phyloP scores from a whole-genome alignment of 2,888 invertebrate genomes.

The Nemoura dubitans region DNA sequence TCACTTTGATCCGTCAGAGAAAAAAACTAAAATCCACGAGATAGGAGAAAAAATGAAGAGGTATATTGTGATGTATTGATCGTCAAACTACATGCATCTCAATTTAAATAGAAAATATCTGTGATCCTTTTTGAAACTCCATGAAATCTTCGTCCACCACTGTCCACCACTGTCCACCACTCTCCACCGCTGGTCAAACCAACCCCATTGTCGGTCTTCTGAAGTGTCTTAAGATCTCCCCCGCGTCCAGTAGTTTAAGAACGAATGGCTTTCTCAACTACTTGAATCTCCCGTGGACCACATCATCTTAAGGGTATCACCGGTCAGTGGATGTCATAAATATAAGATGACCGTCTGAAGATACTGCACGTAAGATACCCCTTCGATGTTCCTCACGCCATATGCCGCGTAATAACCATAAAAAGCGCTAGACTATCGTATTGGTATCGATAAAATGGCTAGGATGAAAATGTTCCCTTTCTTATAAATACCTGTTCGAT shows the following conservation, averaged over 20 bases:
- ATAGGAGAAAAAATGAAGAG: not conserved
- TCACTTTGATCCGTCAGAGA: not conserved
- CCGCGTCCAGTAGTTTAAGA: slow-evolving; percentile 32
- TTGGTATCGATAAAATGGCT: not conserved
- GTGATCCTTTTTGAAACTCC: no score
- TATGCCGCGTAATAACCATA: not conserved
- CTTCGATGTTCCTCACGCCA: not conserved
- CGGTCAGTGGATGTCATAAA: slow-evolving; percentile 28
- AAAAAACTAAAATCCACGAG: not conserved
- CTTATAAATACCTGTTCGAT: not conserved
- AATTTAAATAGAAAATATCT: no score
- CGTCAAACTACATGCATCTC: no score
- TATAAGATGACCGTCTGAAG: slow-evolving; percentile 19
- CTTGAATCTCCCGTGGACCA: not conserved
- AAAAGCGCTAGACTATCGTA: not conserved
- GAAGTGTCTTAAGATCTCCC: slow-evolving; percentile 28
- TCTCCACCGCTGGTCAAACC: not conserved
- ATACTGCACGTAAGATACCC: not conserved
- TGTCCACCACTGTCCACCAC: no score
- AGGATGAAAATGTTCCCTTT: not conserved
- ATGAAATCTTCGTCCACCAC: no score
- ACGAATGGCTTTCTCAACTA: not conserved
- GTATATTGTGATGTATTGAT: no score
- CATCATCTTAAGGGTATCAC: slow-evolving; percentile 21
- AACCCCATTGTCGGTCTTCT: slow-evolving; percentile 17